Evolutionary conservation across 2,797 vertebrate species (phyloP).

Genomic region (Centropyge bicolor): DNA sequence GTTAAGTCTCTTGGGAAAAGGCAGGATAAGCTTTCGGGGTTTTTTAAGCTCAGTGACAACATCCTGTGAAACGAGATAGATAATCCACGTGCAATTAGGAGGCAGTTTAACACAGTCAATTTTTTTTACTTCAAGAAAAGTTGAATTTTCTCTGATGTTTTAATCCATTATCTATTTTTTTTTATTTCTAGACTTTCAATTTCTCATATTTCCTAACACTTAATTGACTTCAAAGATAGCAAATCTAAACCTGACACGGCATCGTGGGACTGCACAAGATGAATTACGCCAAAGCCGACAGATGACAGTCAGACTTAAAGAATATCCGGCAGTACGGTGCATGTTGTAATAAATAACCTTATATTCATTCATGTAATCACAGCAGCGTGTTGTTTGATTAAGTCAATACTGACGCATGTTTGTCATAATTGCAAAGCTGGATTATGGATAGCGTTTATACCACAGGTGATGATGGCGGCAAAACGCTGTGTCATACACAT

Average conservation of each 20-base stretch:
- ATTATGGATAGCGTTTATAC: constrained; percentile 6
- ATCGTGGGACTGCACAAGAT: background rate
- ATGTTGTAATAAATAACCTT: constrained; percentile 14
- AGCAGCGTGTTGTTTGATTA: constrained; percentile 20
- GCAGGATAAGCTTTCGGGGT: constrained; percentile 79
- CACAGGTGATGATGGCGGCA: constrained; percentile 16
- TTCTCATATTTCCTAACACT: background rate
- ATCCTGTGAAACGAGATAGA: constrained; percentile 53
- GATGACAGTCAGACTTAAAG: background rate
- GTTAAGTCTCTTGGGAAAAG: constrained; percentile 78
- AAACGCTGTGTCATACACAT: background rate
- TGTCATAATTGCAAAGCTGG: constrained; percentile 18
- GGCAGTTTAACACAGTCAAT: background rate
- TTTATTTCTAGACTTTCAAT: constrained; percentile 1
- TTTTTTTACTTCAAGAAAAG: background rate
- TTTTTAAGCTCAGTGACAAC: constrained; percentile 58
- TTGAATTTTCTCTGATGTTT: too few relatives aligned
- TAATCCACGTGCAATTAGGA: constrained; percentile 51
- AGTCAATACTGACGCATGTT: constrained; percentile 16
- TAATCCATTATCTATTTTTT: background rate
- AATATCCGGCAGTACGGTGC: background rate
- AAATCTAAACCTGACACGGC: background rate
- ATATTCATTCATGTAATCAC: constrained; percentile 39
- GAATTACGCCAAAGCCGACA: background rate
- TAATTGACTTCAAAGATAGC: background rate